These are phyloP conservation scores for Scaptomyza flava DNA, from an alignment of 2,888 invertebrate genomes.

Conservation along the genomic window DNA sequence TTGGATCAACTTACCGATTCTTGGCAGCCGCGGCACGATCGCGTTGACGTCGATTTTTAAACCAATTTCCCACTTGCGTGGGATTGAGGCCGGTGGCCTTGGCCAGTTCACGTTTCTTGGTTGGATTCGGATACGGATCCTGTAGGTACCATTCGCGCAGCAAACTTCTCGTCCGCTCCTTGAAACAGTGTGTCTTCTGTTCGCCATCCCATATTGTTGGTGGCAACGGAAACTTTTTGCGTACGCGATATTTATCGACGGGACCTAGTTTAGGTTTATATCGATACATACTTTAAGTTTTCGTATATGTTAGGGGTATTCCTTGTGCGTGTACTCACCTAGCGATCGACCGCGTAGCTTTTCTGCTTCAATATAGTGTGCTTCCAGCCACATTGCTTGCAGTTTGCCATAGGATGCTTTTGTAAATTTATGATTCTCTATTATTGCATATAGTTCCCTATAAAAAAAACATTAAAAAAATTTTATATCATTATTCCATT, in stretches of 20 bases:
- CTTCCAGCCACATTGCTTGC: slow-evolving; percentile 96
- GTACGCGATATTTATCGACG: slow-evolving; percentile 96
- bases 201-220: slow-evolving; percentile 98
- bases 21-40: slow-evolving; percentile 97
- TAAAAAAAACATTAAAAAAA: slow-evolving; percentile 14
- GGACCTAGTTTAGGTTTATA: slow-evolving; percentile 86
- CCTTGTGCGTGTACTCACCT: slow-evolving; percentile 83
- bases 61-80: slow-evolving; percentile 97
- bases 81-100: slow-evolving; percentile 96
- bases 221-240: slow-evolving; percentile 97
- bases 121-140: slow-evolving; percentile 98
- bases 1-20: slow-evolving; percentile 90
- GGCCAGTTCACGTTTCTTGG: slow-evolving; percentile 95
- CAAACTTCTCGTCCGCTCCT: slow-evolving; percentile 96
- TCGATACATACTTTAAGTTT: neutral
- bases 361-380: slow-evolving; percentile 97
- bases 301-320: neutral
- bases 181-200: slow-evolving; percentile 98
- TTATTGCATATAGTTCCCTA: slow-evolving; percentile 93
- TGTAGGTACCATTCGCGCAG: slow-evolving; percentile 99
- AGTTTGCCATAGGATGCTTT: slow-evolving; percentile 95
- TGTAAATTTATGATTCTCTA: slow-evolving; percentile 95
- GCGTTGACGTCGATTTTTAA: slow-evolving; percentile 94
- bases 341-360: slow-evolving; percentile 94
- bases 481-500: too few species aligned